These are phyloP conservation scores for Parnassius smintheus DNA, from an alignment of 2,888 invertebrate species.

Conservation along the genomic window DNA sequence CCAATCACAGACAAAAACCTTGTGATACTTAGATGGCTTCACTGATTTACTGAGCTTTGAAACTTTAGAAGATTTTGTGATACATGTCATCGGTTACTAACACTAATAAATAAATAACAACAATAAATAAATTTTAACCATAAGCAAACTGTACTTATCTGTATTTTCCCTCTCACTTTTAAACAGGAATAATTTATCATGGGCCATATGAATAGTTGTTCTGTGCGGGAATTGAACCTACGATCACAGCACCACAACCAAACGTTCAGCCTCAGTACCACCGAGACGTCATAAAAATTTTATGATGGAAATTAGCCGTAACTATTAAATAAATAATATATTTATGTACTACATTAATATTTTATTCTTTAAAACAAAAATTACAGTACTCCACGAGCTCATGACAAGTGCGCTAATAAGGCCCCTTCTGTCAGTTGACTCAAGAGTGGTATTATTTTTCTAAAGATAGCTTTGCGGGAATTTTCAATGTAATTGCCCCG, in stretches of 20 bases:
- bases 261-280: too few relatives aligned
- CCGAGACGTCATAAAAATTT: too few relatives aligned
- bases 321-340: background rate
- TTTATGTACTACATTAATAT: background rate
- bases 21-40: constrained; percentile 60
- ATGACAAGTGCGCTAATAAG: constrained; percentile 70
- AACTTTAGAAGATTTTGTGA: constrained; percentile 32
- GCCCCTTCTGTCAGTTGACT: constrained; percentile 67
- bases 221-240: too few relatives aligned
- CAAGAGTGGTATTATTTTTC: constrained; percentile 72
- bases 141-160: background rate
- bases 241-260: too few relatives aligned
- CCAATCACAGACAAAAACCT: constrained; percentile 60
- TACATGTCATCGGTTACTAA: constrained; percentile 35
- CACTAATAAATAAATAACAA: too few relatives aligned
- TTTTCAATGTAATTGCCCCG: constrained; percentile 80
- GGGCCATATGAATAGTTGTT: too few relatives aligned
- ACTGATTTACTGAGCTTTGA: constrained; percentile 59
- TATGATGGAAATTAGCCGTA: too few relatives aligned
- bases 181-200: too few relatives aligned
- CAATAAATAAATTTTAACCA: constrained; percentile 25
- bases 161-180: too few relatives aligned
- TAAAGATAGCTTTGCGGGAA: constrained; percentile 73
- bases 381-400: constrained; percentile 6
- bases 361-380: background rate